A percentile compares a stretch with the other conserved stretches of the same genome.
These are phyloP conservation scores for Mus musculus DNA, from an alignment of 2,113 vertebrate genomes.

Conservation along the genomic window GRCm39 chrX:103531001-103531500, in stretches of 20 bases:
- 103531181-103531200: neutral
- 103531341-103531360: slow-evolving; percentile 41
- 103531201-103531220: slow-evolving; percentile 46
- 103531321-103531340: slow-evolving; percentile 29
- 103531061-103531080: slow-evolving; percentile 38
- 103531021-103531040: slow-evolving; percentile 44
- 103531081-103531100: slow-evolving; percentile 53
- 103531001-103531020: neutral
- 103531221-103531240: slow-evolving; percentile 46
- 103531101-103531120: slow-evolving; percentile 47
- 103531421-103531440: slow-evolving; percentile 44
- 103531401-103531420: slow-evolving; percentile 42
- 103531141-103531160: slow-evolving; percentile 60
- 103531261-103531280: slow-evolving; percentile 48
- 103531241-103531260: slow-evolving; percentile 52
- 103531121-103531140: slow-evolving; percentile 51
- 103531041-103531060: slow-evolving; percentile 27
- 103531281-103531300: slow-evolving; percentile 54
- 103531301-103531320: slow-evolving; percentile 61
- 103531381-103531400: neutral
- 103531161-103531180: slow-evolving; percentile 39
- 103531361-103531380: slow-evolving; percentile 54
- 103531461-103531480: slow-evolving; percentile 45
- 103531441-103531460: slow-evolving; percentile 6
- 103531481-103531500: slow-evolving; percentile 42